Percentiles rank a stretch among this genome's conserved stretches.
Conservation (phyloP, 2,113 vertebrate species). For the Chaetura pelagica region DNA sequence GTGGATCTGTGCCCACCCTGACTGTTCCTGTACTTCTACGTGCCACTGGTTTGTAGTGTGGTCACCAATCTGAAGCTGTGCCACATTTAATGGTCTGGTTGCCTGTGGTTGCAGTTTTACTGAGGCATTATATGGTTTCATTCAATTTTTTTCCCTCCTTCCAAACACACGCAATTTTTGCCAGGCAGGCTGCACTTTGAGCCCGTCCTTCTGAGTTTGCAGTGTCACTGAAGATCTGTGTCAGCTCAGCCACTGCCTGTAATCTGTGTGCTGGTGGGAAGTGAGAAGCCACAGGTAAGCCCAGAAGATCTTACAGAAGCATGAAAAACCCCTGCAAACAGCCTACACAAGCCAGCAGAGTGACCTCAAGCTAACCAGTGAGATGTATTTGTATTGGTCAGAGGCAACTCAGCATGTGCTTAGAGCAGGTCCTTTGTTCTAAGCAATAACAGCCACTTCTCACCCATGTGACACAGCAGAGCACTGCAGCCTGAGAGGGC, state of each 20-base stretch:
- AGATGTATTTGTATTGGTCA: background rate
- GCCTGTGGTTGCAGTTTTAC: background rate
- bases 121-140: background rate
- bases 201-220: background rate
- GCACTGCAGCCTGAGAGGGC: background rate
- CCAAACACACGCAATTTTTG: background rate
- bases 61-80: background rate
- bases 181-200: background rate
- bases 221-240: background rate
- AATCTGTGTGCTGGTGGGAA: background rate
- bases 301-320: background rate
- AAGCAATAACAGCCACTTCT: background rate
- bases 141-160: background rate
- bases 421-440: background rate
- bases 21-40: background rate
- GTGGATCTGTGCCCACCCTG: background rate
- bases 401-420: background rate
- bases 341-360: background rate
- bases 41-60: background rate
- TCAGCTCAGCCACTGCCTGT: background rate
- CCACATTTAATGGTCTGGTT: background rate
- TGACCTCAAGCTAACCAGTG: background rate
- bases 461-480: background rate
- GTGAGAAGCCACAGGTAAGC: background rate
- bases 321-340: background rate